Percentiles rank a stretch among this genome's conserved stretches.
phyloP scores from a whole-genome alignment of 2,888 invertebrate species.

The Dynastes tityus region DNA sequence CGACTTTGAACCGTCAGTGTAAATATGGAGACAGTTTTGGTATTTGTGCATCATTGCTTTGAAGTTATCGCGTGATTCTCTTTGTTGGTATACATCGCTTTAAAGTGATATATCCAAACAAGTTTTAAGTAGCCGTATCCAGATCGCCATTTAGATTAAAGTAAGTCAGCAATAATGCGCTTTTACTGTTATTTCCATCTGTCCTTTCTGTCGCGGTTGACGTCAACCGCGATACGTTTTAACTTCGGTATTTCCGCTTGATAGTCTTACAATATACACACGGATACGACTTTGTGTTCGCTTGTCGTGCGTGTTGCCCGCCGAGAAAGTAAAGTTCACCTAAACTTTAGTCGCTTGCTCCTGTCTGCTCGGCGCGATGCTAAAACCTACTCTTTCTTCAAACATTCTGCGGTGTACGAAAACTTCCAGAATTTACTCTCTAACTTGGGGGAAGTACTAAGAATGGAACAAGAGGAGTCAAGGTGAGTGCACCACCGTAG shows the following conservation, averaged over 20 bases:
- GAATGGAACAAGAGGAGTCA: neutral
- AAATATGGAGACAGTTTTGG: too few species aligned
- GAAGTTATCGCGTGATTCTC: too few species aligned
- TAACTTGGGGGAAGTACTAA: neutral
- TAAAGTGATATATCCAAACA: too few species aligned
- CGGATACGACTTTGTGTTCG: neutral
- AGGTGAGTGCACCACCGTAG: neutral
- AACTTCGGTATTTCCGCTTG: neutral
- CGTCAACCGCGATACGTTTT: slow-evolving; percentile 14
- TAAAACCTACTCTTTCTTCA: neutral
- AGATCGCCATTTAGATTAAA: too few species aligned
- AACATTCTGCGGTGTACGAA: slow-evolving; percentile 11
- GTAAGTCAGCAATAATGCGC: neutral
- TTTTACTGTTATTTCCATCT: neutral
- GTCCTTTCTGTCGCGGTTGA: neutral
- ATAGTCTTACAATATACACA: too few species aligned
- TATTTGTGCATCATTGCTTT: too few species aligned
- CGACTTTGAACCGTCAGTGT: too few species aligned
- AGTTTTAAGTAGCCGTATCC: too few species aligned
- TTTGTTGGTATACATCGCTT: too few species aligned
- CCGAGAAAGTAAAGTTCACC: slow-evolving; percentile 16
- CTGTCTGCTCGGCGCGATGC: neutral
- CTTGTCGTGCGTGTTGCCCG: slow-evolving; percentile 7
- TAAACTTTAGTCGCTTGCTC: neutral
- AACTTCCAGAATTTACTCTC: slow-evolving; percentile 20